Conservation (phyloP, 2,797 vertebrate genomes). For the Epinephelus awoara region DNA sequence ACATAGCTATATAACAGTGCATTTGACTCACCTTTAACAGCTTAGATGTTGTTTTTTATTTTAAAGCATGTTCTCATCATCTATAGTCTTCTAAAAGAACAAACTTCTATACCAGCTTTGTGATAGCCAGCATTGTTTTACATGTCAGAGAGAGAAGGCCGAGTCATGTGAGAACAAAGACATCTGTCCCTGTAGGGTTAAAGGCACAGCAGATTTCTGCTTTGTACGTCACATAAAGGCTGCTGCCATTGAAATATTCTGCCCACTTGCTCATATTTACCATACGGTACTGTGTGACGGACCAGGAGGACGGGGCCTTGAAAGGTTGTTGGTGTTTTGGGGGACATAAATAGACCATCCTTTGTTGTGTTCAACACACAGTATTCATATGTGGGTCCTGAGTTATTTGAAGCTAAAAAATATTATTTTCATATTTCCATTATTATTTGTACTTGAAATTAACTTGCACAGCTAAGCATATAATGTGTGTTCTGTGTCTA, state of each 20-base stretch:
- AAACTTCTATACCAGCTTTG: not conserved
- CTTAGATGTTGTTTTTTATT: not conserved
- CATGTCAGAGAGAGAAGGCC: constrained; percentile 12
- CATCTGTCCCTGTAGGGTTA: constrained; percentile 27
- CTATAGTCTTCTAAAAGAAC: not conserved
- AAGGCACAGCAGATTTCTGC: constrained; percentile 18
- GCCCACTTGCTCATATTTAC: constrained; percentile 24
- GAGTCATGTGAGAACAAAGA: constrained; percentile 36
- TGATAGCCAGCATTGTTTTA: constrained; percentile 26
- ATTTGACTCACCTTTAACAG: not conserved
- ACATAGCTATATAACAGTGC: not conserved
- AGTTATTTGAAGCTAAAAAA: not conserved
- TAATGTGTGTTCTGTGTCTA: not conserved
- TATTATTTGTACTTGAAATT: constrained; percentile 15
- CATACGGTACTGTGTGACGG: not conserved
- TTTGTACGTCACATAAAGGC: constrained; percentile 16
- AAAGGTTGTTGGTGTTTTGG: constrained; percentile 23
- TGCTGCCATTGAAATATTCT: constrained; percentile 28
- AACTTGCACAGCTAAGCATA: constrained; percentile 7
- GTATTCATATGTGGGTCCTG: not conserved
- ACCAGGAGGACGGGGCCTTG: not conserved
- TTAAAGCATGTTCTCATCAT: not conserved
- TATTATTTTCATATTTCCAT: not conserved
- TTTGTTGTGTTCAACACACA: not conserved
- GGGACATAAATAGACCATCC: constrained; percentile 6